Conservation (phyloP, 1,140 invertebrate species). For the Drosophila ananassae region DNA sequence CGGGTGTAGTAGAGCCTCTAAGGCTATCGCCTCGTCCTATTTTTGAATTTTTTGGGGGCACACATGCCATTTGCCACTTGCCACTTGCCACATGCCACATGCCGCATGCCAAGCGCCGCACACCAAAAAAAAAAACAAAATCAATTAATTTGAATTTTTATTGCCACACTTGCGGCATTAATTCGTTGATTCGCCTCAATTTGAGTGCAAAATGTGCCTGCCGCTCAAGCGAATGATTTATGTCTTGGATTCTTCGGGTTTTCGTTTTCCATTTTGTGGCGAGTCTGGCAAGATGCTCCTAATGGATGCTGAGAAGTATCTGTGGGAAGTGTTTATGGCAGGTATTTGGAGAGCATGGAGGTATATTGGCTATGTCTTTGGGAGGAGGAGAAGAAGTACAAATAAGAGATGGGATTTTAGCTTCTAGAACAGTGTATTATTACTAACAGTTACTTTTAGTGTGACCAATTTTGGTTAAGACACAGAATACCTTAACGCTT, state of each 20-base stretch:
- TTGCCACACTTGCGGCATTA: slow-evolving; percentile 63
- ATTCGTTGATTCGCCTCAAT: slow-evolving; percentile 51
- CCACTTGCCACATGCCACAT: too few relatives aligned
- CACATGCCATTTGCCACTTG: too few relatives aligned
- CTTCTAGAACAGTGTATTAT: too few relatives aligned
- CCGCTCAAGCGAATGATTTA: slow-evolving; percentile 41
- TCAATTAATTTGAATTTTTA: slow-evolving; percentile 77
- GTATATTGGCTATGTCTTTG: too few relatives aligned
- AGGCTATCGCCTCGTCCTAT: too few relatives aligned
- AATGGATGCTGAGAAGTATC: slow-evolving; percentile 26
- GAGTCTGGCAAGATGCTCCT: slow-evolving; percentile 43
- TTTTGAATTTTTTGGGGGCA: neutral
- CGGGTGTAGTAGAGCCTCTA: slow-evolving; percentile 24
- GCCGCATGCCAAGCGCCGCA: slow-evolving; percentile 28
- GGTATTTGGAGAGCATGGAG: too few relatives aligned
- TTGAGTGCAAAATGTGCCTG: slow-evolving; percentile 37
- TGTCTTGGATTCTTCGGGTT: neutral
- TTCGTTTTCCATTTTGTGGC: neutral
- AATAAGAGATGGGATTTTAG: too few relatives aligned
- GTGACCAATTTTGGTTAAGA: too few relatives aligned
- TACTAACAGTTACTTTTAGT: too few relatives aligned
- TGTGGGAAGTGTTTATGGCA: too few relatives aligned
- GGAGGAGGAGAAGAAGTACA: too few relatives aligned
- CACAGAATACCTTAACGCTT: too few relatives aligned
- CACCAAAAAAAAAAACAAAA: slow-evolving; percentile 28